Conservation (phyloP, 2,888 invertebrate species). For the Colostygia pectinataria region DNA sequence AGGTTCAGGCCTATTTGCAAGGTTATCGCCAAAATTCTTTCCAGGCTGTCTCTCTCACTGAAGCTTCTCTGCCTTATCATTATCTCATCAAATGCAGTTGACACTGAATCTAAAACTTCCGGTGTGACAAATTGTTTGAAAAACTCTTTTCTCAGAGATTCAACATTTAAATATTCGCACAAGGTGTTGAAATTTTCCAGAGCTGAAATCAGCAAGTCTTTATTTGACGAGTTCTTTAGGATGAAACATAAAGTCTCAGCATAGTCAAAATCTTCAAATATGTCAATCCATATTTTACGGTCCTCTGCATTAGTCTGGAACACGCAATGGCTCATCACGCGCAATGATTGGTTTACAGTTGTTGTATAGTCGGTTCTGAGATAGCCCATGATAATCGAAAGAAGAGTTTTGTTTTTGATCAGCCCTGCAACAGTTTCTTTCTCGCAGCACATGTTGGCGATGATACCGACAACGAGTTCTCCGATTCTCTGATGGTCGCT, state of each 20-base stretch:
- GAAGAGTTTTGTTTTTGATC: slow-evolving; percentile 80
- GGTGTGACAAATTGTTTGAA: slow-evolving; percentile 59
- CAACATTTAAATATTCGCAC: slow-evolving; percentile 68
- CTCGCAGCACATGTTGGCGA: slow-evolving; percentile 92
- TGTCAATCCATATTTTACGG: slow-evolving; percentile 70
- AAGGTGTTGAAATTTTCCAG: slow-evolving; percentile 84
- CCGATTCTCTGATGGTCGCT: slow-evolving; percentile 85
- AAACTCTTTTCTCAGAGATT: slow-evolving; percentile 54
- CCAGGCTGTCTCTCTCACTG: slow-evolving; percentile 57
- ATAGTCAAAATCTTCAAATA: slow-evolving; percentile 74
- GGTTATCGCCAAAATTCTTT: slow-evolving; percentile 62
- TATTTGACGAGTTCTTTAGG: slow-evolving; percentile 88
- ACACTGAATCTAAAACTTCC: slow-evolving; percentile 59
- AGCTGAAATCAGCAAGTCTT: slow-evolving; percentile 80
- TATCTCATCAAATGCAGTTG: slow-evolving; percentile 60
- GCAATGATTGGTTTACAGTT: slow-evolving; percentile 88
- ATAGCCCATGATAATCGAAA: slow-evolving; percentile 81
- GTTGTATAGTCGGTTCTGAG: slow-evolving; percentile 86
- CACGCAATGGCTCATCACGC: slow-evolving; percentile 84
- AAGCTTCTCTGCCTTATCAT: slow-evolving; percentile 49
- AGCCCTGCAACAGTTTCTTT: slow-evolving; percentile 82
- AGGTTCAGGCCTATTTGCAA: slow-evolving; percentile 65
- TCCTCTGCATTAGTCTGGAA: slow-evolving; percentile 66
- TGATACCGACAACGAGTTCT: slow-evolving; percentile 92
- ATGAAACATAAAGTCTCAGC: slow-evolving; percentile 86